Evolutionary conservation across 2,113 vertebrate species (phyloP).

Genomic region (Xiphorhynchus elegans): DNA sequence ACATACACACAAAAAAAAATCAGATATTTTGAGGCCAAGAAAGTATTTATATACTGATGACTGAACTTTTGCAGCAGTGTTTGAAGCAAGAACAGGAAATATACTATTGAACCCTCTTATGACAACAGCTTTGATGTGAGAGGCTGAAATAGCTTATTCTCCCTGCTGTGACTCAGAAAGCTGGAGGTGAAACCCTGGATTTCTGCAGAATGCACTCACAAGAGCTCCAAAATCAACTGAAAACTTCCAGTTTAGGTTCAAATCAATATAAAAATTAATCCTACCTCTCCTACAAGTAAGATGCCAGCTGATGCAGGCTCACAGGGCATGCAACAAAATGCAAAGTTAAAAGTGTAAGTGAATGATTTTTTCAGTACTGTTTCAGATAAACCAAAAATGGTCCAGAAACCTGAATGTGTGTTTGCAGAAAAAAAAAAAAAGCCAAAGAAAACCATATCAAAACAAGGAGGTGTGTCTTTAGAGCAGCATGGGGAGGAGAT

Average conservation of each 20-base stretch:
- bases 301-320: neutral
- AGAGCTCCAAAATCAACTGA: neutral
- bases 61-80: constrained; percentile 9
- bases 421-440: neutral
- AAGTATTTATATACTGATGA: constrained; percentile 50
- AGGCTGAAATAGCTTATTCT: neutral
- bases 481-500: neutral
- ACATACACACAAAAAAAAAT: neutral
- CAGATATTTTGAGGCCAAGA: constrained; percentile 5
- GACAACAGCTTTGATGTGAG: constrained; percentile 6
- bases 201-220: neutral
- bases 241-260: neutral
- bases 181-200: neutral
- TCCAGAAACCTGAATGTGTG: neutral
- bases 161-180: neutral
- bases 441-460: neutral
- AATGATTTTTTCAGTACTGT: neutral
- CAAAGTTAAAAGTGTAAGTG: neutral
- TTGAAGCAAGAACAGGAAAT: constrained; percentile 43
- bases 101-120: constrained; percentile 2
- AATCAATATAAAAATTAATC: neutral
- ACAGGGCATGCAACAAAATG: neutral
- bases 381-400: neutral
- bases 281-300: neutral
- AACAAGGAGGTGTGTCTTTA: neutral